Evolutionary conservation across 2,888 invertebrate species (phyloP).

Genomic region (Cheilosia urbana): DNA sequence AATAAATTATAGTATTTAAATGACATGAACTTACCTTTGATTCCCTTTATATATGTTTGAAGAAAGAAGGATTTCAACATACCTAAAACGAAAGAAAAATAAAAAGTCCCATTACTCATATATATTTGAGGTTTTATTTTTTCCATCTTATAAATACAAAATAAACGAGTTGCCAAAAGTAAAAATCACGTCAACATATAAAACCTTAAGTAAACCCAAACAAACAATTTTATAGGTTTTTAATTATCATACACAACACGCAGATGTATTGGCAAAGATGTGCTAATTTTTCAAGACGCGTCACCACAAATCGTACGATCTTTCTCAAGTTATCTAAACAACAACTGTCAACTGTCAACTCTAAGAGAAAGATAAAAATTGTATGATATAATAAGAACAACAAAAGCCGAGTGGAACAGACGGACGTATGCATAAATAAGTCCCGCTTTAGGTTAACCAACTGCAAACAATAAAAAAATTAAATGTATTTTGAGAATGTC

Average conservation of each 20-base stretch:
- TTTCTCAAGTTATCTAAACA: constrained; percentile 35
- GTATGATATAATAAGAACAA: background rate
- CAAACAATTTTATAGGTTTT: constrained; percentile 32
- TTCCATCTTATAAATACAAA: constrained; percentile 6
- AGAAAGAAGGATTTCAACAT: constrained; percentile 57
- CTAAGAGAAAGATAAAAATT: constrained; percentile 11
- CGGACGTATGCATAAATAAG: background rate
- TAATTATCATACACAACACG: constrained; percentile 69
- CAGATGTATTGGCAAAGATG: constrained; percentile 36
- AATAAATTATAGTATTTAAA: background rate
- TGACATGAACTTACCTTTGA: constrained; percentile 49
- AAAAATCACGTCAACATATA: background rate
- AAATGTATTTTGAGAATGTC: constrained; percentile 26
- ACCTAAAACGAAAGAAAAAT: constrained; percentile 46
- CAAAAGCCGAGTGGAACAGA: background rate
- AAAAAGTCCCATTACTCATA: constrained; percentile 24
- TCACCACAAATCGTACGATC: constrained; percentile 47
- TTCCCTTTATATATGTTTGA: constrained; percentile 16
- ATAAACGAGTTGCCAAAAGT: constrained; percentile 25
- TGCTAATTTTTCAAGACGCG: constrained; percentile 46
- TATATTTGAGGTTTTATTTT: constrained; percentile 12
- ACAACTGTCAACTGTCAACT: constrained; percentile 51
- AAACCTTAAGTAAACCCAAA: constrained; percentile 8
- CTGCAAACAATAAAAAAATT: constrained; percentile 2
- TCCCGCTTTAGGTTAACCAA: constrained; percentile 20